Conservation (phyloP, 1,140 invertebrate species). For the Drosophila watanabei region DNA sequence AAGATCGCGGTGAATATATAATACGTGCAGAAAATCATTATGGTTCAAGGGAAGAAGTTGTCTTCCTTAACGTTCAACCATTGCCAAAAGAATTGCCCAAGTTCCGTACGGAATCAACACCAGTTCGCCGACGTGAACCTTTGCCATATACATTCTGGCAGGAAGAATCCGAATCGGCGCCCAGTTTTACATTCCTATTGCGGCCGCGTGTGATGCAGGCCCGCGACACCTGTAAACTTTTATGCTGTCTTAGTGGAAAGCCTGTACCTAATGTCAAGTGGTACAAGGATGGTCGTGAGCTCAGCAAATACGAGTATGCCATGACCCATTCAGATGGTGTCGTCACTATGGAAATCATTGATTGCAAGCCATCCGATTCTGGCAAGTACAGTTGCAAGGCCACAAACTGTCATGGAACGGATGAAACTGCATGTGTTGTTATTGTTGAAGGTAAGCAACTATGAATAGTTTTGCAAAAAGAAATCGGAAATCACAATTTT, state of each 20-base stretch:
- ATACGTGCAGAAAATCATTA: conserved; percentile 99
- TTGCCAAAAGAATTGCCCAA: conserved; percentile 92
- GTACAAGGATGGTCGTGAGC: conserved; percentile 97
- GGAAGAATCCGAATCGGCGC: conserved; percentile 95
- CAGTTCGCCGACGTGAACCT: conserved; percentile 91
- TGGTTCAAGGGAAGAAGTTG: conserved; percentile 97
- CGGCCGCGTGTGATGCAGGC: conserved; percentile 99
- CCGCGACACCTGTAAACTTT: conserved; percentile 97
- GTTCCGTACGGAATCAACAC: conserved; percentile 91
- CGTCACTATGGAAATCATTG: conserved; percentile 97
- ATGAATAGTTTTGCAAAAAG: not conserved
- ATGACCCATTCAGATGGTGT: conserved; percentile 97
- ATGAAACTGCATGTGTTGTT: conserved; percentile 97
- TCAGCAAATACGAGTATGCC: conserved; percentile 95
- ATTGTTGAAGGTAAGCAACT: conserved; percentile 95
- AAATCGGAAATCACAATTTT: not conserved
- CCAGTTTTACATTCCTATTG: conserved; percentile 98
- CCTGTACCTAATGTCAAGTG: conserved; percentile 96
- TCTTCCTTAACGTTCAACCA: conserved; percentile 98
- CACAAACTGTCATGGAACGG: conserved; percentile 95
- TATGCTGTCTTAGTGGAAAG: conserved; percentile 97
- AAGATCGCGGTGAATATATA: conserved; percentile 98
- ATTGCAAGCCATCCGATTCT: conserved; percentile 97
- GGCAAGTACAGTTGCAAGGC: conserved; percentile 98
- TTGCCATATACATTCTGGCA: conserved; percentile 92